Base-by-base conservation (phyloP, 2,113 vertebrate species). In the Sylvia atricapilla region DNA sequence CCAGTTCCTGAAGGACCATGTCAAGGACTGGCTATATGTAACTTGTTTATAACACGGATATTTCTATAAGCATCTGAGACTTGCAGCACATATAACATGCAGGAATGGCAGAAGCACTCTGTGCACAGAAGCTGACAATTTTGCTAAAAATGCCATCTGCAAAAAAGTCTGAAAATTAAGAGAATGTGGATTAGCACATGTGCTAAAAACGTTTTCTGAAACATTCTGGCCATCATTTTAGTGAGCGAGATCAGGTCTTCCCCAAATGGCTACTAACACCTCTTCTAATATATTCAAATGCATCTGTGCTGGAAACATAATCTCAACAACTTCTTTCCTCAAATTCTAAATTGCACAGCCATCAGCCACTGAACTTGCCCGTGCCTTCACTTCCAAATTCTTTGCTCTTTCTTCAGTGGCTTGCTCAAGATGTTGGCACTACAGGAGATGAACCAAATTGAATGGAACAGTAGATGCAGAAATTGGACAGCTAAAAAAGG, bases 91-190 rank as follows among this genome's bases (percentile, higher is more conserved):
- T 9, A 9, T 70, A 47, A 95, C 70, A 84, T 75, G 33, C 44
- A 52, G 47, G 37, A 43, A 75, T 44, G 17, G 69, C 84, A 87
- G 60, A 89, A 91, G 52, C 47, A 53, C 19, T 75, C 11, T n/a
- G 31, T 87, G 49, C 44, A 47, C 8, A 74, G 56, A 94, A 81
- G 52, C 56, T 75, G 93, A 89, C 60, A 84, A 53, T 31, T 52
- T 59, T 72, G 74, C 74, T 97, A 53, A 89, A 92, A 89, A 68
- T 76, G 58, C 70, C 63, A 64, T 82, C 81, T 92, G 80, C 60
- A 90, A 75, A 60, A 41, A 79, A 13, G 9, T n/a, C 47, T 89
- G 58, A 79, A 84, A 93, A 94, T 43, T 16, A 75, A 43, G 44
- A 87, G 33, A 63, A 50, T 69, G 62, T 75, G 49, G 66, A 79